Conservation (phyloP, 2,797 vertebrate genomes). For the Cryptoprocta ferox region DNA sequence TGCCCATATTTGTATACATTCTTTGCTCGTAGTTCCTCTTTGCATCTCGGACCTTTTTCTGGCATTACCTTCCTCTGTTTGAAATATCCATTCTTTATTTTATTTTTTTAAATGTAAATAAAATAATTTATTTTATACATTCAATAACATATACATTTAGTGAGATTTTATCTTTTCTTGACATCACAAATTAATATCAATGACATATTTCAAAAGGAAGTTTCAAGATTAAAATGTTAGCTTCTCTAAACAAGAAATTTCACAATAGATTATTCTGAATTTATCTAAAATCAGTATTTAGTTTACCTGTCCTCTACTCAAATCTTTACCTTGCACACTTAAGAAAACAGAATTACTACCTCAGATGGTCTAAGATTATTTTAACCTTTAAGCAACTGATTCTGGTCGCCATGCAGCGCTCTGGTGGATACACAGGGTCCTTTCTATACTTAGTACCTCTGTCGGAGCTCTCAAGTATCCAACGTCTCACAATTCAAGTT, state of each 20-base stretch:
- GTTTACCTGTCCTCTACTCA: not conserved
- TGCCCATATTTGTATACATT: not conserved
- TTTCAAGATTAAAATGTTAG: no score
- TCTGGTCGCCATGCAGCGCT: not conserved
- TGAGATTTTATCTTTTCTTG: not conserved
- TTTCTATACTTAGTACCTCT: not conserved
- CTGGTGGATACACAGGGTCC: not conserved
- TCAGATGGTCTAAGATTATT: not conserved
- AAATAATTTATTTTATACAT: not conserved
- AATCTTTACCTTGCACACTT: not conserved
- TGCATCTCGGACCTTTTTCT: not conserved
- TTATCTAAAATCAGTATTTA: not conserved
- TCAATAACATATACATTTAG: not conserved
- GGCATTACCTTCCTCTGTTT: not conserved
- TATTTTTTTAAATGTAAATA: not conserved
- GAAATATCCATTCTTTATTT: not conserved
- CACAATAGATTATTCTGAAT: slow-evolving; percentile 8
- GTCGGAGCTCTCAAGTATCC: not conserved
- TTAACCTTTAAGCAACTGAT: not conserved
- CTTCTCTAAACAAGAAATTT: not conserved
- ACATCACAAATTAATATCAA: not conserved
- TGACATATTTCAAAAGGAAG: not conserved
- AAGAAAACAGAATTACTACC: not conserved
- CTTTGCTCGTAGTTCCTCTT: not conserved
- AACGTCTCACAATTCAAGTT: not conserved